These are phyloP conservation scores for Macrotis lagotis DNA, from an alignment of 2,113 vertebrate species.

Conservation along the genomic window DNA sequence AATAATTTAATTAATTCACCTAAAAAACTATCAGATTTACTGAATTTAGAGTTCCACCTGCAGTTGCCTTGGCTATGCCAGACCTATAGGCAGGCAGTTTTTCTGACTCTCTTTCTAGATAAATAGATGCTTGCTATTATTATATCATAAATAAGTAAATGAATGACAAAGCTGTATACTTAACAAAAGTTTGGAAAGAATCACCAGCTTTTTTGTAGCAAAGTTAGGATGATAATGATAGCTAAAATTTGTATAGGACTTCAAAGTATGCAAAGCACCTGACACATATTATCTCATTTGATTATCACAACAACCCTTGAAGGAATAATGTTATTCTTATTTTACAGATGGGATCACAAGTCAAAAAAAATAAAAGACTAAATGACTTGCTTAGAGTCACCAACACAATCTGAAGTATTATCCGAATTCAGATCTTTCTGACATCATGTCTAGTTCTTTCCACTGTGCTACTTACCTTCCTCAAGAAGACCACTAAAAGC, in stretches of 20 bases:
- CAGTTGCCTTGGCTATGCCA: too few species aligned
- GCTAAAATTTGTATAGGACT: background rate
- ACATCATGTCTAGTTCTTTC: background rate
- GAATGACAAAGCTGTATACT: background rate
- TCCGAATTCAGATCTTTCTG: background rate
- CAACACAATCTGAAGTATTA: background rate
- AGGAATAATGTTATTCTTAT: background rate
- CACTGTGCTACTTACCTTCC: background rate
- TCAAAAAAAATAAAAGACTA: background rate
- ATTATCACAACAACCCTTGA: background rate
- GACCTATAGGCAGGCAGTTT: too few species aligned
- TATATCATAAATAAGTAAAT: background rate
- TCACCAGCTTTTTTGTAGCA: background rate
- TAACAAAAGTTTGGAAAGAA: background rate
- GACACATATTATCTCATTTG: background rate
- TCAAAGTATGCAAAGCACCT: background rate
- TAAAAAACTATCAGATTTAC: too few species aligned
- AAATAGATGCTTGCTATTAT: background rate
- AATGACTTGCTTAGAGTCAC: background rate
- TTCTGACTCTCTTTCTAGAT: too few species aligned
- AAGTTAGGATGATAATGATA: background rate
- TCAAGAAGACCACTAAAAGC: background rate
- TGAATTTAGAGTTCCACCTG: too few species aligned
- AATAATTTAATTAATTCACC: too few species aligned
- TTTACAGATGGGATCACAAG: background rate